phyloP scores from a whole-genome alignment of 2,888 invertebrate genomes.

The Byasa hedistus region DNA sequence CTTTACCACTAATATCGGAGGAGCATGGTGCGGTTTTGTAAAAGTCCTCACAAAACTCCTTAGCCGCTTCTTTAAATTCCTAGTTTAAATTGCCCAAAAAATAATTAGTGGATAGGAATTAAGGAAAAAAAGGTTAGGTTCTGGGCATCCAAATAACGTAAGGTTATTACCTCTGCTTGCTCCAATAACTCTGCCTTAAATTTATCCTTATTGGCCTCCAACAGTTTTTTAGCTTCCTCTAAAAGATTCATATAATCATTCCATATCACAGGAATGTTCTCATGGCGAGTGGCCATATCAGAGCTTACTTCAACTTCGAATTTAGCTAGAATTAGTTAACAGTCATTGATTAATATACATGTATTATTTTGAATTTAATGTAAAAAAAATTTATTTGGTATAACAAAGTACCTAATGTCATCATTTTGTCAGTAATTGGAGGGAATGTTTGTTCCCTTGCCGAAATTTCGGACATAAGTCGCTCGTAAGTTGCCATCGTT shows the following conservation, averaged over 20 bases:
- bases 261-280: slow-evolving; percentile 84
- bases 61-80: slow-evolving; percentile 84
- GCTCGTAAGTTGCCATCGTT: slow-evolving; percentile 84
- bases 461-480: slow-evolving; percentile 82
- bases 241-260: slow-evolving; percentile 83
- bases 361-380: background rate
- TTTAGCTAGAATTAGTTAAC: slow-evolving; percentile 68
- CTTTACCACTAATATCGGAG: slow-evolving; percentile 77
- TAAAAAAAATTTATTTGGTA: background rate
- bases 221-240: slow-evolving; percentile 85
- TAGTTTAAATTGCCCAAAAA: slow-evolving; percentile 36
- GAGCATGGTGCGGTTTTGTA: slow-evolving; percentile 83
- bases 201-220: slow-evolving; percentile 86
- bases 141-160: background rate
- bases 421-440: slow-evolving; percentile 87
- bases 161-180: slow-evolving; percentile 80
- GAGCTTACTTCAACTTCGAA: slow-evolving; percentile 86
- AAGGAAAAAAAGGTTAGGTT: slow-evolving; percentile 6
- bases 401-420: slow-evolving; percentile 77
- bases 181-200: slow-evolving; percentile 85
- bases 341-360: background rate
- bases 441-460: slow-evolving; percentile 85
- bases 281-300: slow-evolving; percentile 78
- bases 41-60: slow-evolving; percentile 84
- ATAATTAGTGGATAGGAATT: slow-evolving; percentile 12